These are phyloP conservation scores for Trichogramma pretiosum DNA, from an alignment of 1,140 invertebrate genomes.

Conservation along the genomic window DNA sequence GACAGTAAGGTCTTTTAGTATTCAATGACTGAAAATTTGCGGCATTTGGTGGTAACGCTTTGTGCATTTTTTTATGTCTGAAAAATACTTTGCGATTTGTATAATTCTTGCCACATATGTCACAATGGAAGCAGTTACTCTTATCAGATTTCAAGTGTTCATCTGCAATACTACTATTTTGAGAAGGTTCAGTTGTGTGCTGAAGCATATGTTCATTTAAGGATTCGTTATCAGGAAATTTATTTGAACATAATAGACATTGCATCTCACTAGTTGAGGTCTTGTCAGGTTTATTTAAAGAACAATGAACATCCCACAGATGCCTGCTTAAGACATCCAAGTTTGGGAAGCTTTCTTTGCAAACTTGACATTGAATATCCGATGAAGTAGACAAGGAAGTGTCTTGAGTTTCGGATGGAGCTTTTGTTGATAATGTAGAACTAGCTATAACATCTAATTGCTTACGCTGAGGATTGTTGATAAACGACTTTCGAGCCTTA, in stretches of 20 bases:
- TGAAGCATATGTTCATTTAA: conserved; percentile 49
- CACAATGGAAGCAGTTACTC: conserved; percentile 45
- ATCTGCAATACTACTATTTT: too few species aligned
- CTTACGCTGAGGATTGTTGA: conserved; percentile 18
- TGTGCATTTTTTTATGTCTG: conserved; percentile 46
- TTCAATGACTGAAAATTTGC: too few species aligned
- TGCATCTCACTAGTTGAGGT: conserved; percentile 42
- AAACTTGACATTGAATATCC: conserved; percentile 43
- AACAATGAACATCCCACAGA: conserved; percentile 41
- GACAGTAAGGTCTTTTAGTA: too few species aligned
- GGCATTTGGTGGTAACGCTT: conserved; percentile 19
- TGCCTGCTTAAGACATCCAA: conserved; percentile 35
- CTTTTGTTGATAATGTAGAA: conserved; percentile 9
- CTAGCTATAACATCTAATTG: not conserved
- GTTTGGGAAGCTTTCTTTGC: conserved; percentile 34
- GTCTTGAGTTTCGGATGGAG: conserved; percentile 8
- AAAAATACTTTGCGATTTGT: conserved; percentile 41
- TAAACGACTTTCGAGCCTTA: conserved; percentile 36
- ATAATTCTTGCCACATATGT: conserved; percentile 53
- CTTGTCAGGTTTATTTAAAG: conserved; percentile 35
- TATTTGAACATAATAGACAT: conserved; percentile 51
- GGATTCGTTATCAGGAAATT: conserved; percentile 48
- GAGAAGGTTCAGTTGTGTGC: too few species aligned
- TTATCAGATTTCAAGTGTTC: too few species aligned
- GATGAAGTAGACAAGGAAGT: conserved; percentile 1